Percentiles rank a stretch among this genome's conserved stretches.
phyloP scores from a whole-genome alignment of 2,113 vertebrate genomes.

The Chaetodon auriga region DNA sequence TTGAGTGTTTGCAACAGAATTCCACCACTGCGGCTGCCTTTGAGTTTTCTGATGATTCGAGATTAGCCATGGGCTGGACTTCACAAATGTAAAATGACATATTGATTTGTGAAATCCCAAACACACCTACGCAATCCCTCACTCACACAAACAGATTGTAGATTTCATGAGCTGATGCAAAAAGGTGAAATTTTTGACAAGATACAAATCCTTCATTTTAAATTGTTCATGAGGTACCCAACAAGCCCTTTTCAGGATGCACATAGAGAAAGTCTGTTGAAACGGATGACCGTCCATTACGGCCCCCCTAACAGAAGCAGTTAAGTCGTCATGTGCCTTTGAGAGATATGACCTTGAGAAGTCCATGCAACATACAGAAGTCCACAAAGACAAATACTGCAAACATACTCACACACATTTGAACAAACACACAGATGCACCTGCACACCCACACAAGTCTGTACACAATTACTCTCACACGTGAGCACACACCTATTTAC shows the following conservation, averaged over 20 bases:
- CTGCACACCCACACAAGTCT: not conserved
- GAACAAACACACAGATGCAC: slow-evolving; percentile 13
- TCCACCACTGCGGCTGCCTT: slow-evolving; percentile 33
- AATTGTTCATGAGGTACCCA: not conserved
- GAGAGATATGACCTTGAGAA: slow-evolving; percentile 64
- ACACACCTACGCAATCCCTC: slow-evolving; percentile 26
- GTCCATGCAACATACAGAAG: not conserved
- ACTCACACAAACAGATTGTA: slow-evolving; percentile 32
- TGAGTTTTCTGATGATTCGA: slow-evolving; percentile 47
- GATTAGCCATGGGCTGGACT: slow-evolving; percentile 55
- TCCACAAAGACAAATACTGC: not conserved
- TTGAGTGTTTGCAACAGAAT: slow-evolving; percentile 45
- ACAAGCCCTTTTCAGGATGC: slow-evolving; percentile 9
- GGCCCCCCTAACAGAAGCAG: too few species aligned
- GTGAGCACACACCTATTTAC: slow-evolving; percentile 51
- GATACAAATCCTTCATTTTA: slow-evolving; percentile 13
- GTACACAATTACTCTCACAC: slow-evolving; percentile 11
- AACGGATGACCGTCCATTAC: slow-evolving; percentile 3
- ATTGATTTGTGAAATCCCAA: slow-evolving; percentile 65
- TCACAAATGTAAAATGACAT: slow-evolving; percentile 68
- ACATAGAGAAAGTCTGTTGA: not conserved
- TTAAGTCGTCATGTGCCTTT: slow-evolving; percentile 48
- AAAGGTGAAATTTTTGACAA: slow-evolving; percentile 37
- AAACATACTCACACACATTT: not conserved
- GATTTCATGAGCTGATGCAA: slow-evolving; percentile 48